Evolutionary conservation across 1,140 invertebrate species (phyloP).

Genomic region (Pygmarrhopalites habei): DNA sequence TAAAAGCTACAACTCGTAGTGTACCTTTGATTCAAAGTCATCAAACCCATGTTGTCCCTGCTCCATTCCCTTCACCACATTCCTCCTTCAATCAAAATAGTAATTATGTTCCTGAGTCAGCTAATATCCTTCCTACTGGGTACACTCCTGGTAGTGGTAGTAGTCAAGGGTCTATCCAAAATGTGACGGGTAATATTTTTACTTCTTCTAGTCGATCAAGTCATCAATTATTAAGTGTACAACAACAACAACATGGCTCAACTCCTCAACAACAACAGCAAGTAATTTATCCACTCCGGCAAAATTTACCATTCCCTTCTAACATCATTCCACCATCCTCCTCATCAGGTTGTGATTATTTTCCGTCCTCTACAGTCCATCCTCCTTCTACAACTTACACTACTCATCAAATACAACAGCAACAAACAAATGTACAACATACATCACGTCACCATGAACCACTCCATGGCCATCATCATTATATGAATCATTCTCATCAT

Average conservation of each 20-base stretch:
- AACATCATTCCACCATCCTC: neutral
- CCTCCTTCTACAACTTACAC: neutral
- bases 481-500: neutral
- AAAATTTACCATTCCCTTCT: no score
- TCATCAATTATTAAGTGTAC: no score
- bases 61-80: neutral
- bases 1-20: neutral
- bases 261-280: neutral
- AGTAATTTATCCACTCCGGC: neutral
- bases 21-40: neutral
- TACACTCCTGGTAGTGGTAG: neutral
- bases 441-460: neutral
- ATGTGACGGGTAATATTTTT: no score
- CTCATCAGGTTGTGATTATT: neutral
- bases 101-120: no score
- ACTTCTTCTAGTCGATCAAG: slow-evolving; percentile 1
- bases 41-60: neutral
- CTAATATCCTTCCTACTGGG: no score
- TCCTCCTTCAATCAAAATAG: no score
- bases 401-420: no score
- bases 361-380: neutral
- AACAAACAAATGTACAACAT: slow-evolving; percentile 1
- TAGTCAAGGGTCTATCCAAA: no score
- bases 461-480: neutral
- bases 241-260: no score